Evolutionary conservation across 2,113 vertebrate species (phyloP), one percentile per base, ranked within the genome.

Genomic region (Zosterops hypoxanthus): DNA sequence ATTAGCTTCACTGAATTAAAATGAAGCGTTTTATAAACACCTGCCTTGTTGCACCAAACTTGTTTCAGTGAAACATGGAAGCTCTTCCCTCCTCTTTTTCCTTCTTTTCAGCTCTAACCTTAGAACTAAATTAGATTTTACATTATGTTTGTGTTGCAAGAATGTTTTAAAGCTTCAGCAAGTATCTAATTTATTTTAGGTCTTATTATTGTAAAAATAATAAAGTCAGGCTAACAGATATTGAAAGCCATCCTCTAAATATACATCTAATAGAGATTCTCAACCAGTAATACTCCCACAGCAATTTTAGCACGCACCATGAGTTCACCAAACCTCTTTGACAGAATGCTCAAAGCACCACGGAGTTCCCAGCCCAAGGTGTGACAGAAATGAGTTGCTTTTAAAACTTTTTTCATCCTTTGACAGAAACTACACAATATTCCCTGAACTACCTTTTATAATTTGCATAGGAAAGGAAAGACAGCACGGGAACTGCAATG

Each of bases 1-100:
- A 94, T 95, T 97, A 96, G 90, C 73, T 90, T 72, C 46, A 64
- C 80, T 96, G 95, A 93, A 95, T 95, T 90, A 97, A 94, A 94
- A 97, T 92, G 61, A 95, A 94, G 64, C 24, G 13, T 93, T 95
- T 69, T 65, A 61, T 91, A 89, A 97, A 94, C 72, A 93, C 95
- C 94, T 97, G 90, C 75, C 81, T 94, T 72, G 64, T 64, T 55
- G 50, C 59, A 77, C 5, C 22, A 53, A 90, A 72, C 65, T 88
- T 77, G 33, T 61, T 87, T 86, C 69, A 60, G 50, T 92, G 66
- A 91, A 82, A 80, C 33, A 21, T 4, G 13, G 33, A 94, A 81
- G 31, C 20, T 66, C 29, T 88, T 92, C 64, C 39, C 14, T 70
- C 61, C 47, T 60, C 34, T 72, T 63, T 83, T 72, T 21, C 65